phyloP scores from a whole-genome alignment of 2,113 vertebrate genomes.

The Eubucco bourcierii region DNA sequence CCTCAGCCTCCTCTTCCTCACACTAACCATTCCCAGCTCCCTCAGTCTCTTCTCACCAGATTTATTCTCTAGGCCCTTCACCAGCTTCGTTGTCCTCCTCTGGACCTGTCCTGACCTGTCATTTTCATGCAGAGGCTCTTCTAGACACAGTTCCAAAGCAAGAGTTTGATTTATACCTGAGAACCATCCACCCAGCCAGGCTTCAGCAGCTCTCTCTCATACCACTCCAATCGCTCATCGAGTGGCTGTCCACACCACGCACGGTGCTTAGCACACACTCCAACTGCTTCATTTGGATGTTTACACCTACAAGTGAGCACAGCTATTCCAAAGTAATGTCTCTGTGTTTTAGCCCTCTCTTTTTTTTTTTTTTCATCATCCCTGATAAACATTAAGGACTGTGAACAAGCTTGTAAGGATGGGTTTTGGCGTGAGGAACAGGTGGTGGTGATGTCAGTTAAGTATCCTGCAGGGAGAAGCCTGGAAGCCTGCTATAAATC shows the following conservation, averaged over 20 bases:
- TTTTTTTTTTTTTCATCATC: not conserved
- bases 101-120: not conserved
- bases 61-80: too few species aligned
- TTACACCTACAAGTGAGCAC: not conserved
- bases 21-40: too few species aligned
- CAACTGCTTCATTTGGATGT: slow-evolving; percentile 22
- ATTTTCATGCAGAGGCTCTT: slow-evolving; percentile 9
- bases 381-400: slow-evolving; percentile 51
- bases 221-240: not conserved
- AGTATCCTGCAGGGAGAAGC: slow-evolving; percentile 50
- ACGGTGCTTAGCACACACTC: not conserved
- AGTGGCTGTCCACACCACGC: not conserved
- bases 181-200: not conserved
- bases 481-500: slow-evolving; percentile 59
- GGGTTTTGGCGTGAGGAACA: slow-evolving; percentile 47
- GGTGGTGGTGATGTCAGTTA: slow-evolving; percentile 56
- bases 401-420: slow-evolving; percentile 51
- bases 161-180: slow-evolving; percentile 27
- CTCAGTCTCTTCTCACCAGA: too few species aligned
- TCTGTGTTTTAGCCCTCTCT: not conserved
- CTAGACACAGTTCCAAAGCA: not conserved
- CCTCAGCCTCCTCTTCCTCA: too few species aligned
- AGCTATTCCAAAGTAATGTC: slow-evolving; percentile 14
- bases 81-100: too few species aligned
- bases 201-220: slow-evolving; percentile 13